Conservation (phyloP, 1,140 invertebrate genomes). For the Episyrphus balteatus region DNA sequence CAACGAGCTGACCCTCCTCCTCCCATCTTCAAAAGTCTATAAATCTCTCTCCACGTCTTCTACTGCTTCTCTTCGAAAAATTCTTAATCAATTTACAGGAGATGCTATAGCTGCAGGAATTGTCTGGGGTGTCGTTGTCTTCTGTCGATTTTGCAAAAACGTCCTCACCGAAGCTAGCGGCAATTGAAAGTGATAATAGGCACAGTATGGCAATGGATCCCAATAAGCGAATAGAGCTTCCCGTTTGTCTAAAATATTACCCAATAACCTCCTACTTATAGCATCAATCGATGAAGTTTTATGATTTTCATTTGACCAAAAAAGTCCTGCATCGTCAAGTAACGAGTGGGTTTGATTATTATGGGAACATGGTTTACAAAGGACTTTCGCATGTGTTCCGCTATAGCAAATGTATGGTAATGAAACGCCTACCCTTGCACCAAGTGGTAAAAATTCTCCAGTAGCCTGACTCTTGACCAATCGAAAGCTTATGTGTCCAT, state of each 20-base stretch:
- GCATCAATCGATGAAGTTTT: slow-evolving; percentile 39
- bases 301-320: slow-evolving; percentile 41
- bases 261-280: slow-evolving; percentile 43
- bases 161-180: slow-evolving; percentile 49
- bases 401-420: slow-evolving; percentile 66
- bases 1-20: no score
- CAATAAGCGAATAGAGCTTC: slow-evolving; percentile 68
- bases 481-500: slow-evolving; percentile 63
- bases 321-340: slow-evolving; percentile 37
- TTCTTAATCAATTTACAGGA: no score
- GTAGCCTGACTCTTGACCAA: slow-evolving; percentile 45
- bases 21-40: no score
- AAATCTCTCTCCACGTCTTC: no score
- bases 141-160: slow-evolving; percentile 33
- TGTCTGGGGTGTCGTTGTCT: slow-evolving; percentile 16
- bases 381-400: slow-evolving; percentile 48
- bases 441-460: slow-evolving; percentile 45
- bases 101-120: no score
- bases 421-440: slow-evolving; percentile 61
- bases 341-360: slow-evolving; percentile 44
- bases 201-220: slow-evolving; percentile 73
- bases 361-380: slow-evolving; percentile 51
- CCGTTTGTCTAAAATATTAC: slow-evolving; percentile 50
- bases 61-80: no score
- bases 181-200: slow-evolving; percentile 67